These are phyloP conservation scores for Phalanger gymnotis DNA, from an alignment of 2,797 vertebrate genomes.

Conservation along the genomic window DNA sequence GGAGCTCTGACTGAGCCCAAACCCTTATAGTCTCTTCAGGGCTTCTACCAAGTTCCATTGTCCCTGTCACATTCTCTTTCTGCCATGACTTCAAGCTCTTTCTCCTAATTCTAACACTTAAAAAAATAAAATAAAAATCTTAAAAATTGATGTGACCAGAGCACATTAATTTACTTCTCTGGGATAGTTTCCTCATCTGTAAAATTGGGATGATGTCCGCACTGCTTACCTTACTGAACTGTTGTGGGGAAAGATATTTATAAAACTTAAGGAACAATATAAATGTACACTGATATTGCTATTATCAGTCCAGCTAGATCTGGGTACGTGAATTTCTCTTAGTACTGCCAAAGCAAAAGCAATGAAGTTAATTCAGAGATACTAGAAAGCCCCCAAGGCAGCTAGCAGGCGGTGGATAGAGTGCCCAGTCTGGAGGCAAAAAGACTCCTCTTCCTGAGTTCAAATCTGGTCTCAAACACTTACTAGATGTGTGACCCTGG, in stretches of 20 bases:
- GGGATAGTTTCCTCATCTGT: neutral
- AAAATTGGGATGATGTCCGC: neutral
- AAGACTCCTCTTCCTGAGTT: neutral
- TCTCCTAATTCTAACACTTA: neutral
- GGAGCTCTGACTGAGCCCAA: neutral
- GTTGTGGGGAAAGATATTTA: neutral
- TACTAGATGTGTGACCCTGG: neutral
- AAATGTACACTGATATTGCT: neutral
- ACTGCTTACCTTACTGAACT: neutral
- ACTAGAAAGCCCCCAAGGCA: neutral
- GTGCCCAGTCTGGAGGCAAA: neutral
- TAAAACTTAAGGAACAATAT: neutral
- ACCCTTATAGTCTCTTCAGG: neutral
- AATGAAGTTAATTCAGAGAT: neutral
- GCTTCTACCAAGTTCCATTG: neutral
- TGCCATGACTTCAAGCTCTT: neutral
- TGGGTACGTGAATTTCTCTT: neutral
- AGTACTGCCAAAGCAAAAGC: neutral
- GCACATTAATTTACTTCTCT: neutral
- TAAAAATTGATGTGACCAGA: neutral
- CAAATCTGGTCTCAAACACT: neutral
- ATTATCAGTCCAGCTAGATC: neutral
- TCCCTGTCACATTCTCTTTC: too few species aligned
- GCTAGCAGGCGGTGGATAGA: neutral
- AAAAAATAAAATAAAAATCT: neutral